These are phyloP conservation scores for Gymnocephalus cernua DNA, from an alignment of 2,113 vertebrate genomes.

Conservation along the genomic window DNA sequence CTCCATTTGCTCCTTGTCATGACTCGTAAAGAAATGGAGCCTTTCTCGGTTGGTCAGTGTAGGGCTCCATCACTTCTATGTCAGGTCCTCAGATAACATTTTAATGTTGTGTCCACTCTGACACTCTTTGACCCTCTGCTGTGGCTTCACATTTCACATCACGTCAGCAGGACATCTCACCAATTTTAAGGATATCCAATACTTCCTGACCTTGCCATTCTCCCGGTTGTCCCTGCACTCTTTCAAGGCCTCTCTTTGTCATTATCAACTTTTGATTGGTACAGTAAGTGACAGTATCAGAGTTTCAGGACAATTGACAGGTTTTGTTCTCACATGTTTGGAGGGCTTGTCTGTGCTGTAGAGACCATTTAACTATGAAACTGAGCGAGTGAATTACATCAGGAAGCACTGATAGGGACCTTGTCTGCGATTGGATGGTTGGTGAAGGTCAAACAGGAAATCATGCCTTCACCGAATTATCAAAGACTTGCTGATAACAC, in stretches of 20 bases:
- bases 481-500: conserved; percentile 46
- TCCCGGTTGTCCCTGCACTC: conserved; percentile 18
- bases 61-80: conserved; percentile 47
- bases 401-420: conserved; percentile 65
- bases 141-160: conserved; percentile 45
- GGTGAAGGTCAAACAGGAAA: conserved; percentile 73
- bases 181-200: conserved; percentile 20
- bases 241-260: conserved; percentile 43
- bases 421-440: conserved; percentile 47
- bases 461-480: conserved; percentile 53
- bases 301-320: conserved; percentile 64
- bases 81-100: conserved; percentile 56
- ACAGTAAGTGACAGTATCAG: conserved; percentile 57
- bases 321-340: conserved; percentile 66
- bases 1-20: conserved; percentile 74
- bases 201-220: conserved; percentile 49
- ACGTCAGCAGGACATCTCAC: conserved; percentile 29
- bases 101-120: conserved; percentile 53
- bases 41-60: conserved; percentile 55
- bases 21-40: conserved; percentile 48
- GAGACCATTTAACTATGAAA: conserved; percentile 69
- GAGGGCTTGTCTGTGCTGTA: conserved; percentile 49
- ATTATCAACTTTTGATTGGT: conserved; percentile 61
- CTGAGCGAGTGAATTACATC: conserved; percentile 70
- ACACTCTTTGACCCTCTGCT: conserved; percentile 42